Conservation (phyloP, 37 sponge, comb jelly and placozoan genomes). For the Eunapius fragilis region DNA sequence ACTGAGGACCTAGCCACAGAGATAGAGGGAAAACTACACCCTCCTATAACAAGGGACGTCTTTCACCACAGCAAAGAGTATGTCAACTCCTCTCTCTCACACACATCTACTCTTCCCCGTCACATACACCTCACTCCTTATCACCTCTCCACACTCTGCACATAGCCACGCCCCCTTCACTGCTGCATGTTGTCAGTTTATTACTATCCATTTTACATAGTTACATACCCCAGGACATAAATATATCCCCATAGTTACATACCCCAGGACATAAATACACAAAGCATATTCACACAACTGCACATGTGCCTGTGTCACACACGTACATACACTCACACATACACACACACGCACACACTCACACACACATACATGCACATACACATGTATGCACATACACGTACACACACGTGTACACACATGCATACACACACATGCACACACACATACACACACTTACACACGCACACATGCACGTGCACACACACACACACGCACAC, state of each 20-base stretch:
- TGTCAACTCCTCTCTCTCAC: neutral
- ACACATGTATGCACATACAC: neutral
- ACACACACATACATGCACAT: neutral
- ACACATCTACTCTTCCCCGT: neutral
- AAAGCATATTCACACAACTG: no score
- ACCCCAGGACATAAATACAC: neutral
- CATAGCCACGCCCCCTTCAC: neutral
- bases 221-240: neutral
- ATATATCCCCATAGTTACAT: neutral
- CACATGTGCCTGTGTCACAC: no score
- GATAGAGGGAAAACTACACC: neutral
- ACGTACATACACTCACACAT: neutral
- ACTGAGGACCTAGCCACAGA: slow-evolving; percentile 19
- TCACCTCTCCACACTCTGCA: neutral
- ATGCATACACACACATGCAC: no score
- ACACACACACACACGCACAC: neutral
- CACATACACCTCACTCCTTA: neutral
- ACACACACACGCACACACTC: neutral
- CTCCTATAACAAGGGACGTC: neutral
- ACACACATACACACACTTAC: neutral
- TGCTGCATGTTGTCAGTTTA: neutral
- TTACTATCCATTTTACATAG: neutral
- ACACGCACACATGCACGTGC: slow-evolving; percentile 4
- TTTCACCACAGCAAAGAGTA: slow-evolving; percentile 48
- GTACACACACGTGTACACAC: no score